These are phyloP conservation scores for Genyomyrus donnyi DNA, from an alignment of 2,113 vertebrate genomes.

Conservation along the genomic window DNA sequence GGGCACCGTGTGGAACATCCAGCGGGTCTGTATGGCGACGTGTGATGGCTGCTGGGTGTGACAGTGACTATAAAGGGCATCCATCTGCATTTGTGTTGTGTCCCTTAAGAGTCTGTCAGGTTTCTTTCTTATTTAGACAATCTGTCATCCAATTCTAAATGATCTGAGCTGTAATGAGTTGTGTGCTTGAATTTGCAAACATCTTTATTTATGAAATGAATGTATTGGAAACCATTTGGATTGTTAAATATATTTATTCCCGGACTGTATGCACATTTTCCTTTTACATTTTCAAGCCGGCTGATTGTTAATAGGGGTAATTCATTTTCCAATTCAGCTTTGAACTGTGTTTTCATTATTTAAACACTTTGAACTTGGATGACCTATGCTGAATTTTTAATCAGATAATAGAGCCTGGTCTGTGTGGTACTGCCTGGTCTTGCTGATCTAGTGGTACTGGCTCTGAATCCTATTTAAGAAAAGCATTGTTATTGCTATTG, in stretches of 20 bases:
- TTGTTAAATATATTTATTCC: not conserved
- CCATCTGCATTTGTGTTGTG: not conserved
- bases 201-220: not conserved
- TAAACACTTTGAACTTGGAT: not conserved
- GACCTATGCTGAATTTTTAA: not conserved
- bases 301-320: not conserved
- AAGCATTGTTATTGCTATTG: not conserved
- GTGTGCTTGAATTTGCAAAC: not conserved
- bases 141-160: not conserved
- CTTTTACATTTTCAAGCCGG: not conserved
- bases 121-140: not conserved
- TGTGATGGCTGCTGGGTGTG: not conserved
- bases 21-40: not conserved
- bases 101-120: not conserved
- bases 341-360: constrained; percentile 9
- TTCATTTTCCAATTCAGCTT: not conserved
- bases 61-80: not conserved
- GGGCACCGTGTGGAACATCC: not conserved
- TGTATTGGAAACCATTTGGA: not conserved
- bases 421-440: not conserved
- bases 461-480: not conserved
- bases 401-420: not conserved
- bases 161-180: not conserved
- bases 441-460: not conserved
- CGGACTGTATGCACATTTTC: not conserved